Evolutionary conservation across 2,888 invertebrate genomes (phyloP).

Genomic region (Geophilus truncorum): DNA sequence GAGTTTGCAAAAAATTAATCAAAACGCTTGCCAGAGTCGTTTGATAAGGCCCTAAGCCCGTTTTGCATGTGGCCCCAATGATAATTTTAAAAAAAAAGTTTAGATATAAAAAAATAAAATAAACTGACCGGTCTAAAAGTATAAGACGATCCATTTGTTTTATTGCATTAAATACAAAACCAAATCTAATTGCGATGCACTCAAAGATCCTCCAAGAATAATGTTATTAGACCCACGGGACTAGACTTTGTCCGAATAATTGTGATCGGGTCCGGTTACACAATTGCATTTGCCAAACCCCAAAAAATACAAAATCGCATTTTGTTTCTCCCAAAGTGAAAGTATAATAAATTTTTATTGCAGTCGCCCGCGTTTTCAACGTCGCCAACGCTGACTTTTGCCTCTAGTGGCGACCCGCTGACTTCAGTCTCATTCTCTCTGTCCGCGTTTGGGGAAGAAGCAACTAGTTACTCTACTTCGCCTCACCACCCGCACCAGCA

Average conservation of each 20-base stretch:
- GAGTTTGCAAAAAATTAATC: neutral
- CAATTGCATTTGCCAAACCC: neutral
- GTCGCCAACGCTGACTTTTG: neutral
- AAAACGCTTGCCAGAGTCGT: neutral
- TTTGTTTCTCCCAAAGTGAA: neutral
- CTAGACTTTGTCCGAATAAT: neutral
- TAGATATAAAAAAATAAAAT: no score
- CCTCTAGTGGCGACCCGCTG: neutral
- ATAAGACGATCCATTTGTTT: no score
- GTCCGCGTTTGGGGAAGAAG: neutral
- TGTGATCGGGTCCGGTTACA: neutral
- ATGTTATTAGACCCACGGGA: neutral
- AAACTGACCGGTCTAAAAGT: no score
- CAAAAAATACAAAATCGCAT: neutral
- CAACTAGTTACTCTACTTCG: neutral
- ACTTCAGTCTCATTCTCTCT: constrained; percentile 1
- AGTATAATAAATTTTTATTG: neutral
- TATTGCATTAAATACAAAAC: no score
- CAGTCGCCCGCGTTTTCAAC: constrained; percentile 12
- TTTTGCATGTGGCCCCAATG: no score
- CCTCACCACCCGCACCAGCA: neutral
- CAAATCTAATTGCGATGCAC: neutral
- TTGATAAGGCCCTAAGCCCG: neutral
- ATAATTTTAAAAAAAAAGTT: neutral
- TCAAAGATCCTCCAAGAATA: neutral